phyloP scores from a whole-genome alignment of 1,140 invertebrate genomes.

The Euura saliciscinereae region DNA sequence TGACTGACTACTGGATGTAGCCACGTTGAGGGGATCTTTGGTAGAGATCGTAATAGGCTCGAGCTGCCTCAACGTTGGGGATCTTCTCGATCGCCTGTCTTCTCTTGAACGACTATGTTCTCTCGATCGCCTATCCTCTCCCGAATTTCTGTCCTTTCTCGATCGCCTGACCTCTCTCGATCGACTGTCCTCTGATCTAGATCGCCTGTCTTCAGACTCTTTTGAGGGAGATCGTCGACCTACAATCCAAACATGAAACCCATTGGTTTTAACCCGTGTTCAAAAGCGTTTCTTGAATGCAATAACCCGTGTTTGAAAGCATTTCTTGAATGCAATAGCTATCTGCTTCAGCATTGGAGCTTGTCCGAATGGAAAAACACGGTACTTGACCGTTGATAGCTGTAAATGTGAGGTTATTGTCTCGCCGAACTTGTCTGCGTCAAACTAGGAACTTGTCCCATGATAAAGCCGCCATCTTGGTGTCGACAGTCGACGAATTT shows the following conservation, averaged over 20 bases:
- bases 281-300: too few species aligned
- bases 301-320: neutral
- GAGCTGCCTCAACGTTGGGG: too few species aligned
- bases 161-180: constrained; percentile 14
- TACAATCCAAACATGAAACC: too few species aligned
- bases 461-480: neutral
- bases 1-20: too few species aligned
- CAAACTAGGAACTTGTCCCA: neutral
- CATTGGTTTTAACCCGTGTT: too few species aligned
- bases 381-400: too few species aligned
- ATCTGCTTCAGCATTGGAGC: neutral
- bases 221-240: too few species aligned
- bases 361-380: neutral
- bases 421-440: neutral
- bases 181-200: constrained; percentile 18
- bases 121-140: constrained; percentile 19
- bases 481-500: neutral
- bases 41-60: too few species aligned
- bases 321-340: neutral
- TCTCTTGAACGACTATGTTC: constrained; percentile 21
- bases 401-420: neutral
- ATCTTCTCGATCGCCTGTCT: neutral
- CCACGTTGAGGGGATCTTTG: too few species aligned
- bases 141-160: constrained; percentile 27
- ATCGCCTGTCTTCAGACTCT: too few species aligned